Base-by-base conservation (phyloP, 2,888 invertebrate genomes). In the Scrobipalpa costella region DNA sequence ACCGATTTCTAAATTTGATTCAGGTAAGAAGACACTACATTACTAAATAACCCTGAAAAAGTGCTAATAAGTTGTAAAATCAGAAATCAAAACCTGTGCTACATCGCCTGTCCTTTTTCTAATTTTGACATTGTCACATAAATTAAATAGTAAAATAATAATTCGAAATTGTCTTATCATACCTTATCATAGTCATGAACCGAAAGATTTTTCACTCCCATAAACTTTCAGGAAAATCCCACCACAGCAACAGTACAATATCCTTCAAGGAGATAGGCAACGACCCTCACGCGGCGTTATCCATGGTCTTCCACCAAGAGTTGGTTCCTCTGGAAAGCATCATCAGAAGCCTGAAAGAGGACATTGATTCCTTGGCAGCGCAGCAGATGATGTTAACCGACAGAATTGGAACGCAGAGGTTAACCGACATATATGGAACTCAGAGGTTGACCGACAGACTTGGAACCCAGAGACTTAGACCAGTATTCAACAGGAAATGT, bases 281-380 rank as follows among this genome's bases (percentile, higher is more conserved):
- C 57, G 61, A 67, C 64, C 55, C 69, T 5, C 65, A 71, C 55
- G 50, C 64, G n/a, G 68, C 64, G 50, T 71, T 81, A 5, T 47
- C 69, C 38, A 58, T 69, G 3, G 71, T 85, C 52, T 85, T 85
- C 64, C 80, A 85, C 68, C 68, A 81, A 52, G 83, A 86, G 66
- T 70, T 90, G 47, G 33, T 89, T 44, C 86, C 90, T 0, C 69
- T 90, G 36, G 79, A 83, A 69, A 70, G 71, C n/a, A 74, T 77
- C 7, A 85, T 90, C 27, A 77, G 73, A 63, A 71, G 72, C 58
- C 71, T 90, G 15, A 82, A 79, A 71, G 66, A 78, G 52, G 85
- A 88, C 60, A 72, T 88, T 21, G 80, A 85, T 34, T 61, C 61
- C 50, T 69, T 90, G 21, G 69, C 76, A 44, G 52, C 69, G 7